Evolutionary conservation across 2,113 vertebrate genomes (phyloP), one percentile per base, ranked within the genome.

Genomic region (Orientallactaga bullata): DNA sequence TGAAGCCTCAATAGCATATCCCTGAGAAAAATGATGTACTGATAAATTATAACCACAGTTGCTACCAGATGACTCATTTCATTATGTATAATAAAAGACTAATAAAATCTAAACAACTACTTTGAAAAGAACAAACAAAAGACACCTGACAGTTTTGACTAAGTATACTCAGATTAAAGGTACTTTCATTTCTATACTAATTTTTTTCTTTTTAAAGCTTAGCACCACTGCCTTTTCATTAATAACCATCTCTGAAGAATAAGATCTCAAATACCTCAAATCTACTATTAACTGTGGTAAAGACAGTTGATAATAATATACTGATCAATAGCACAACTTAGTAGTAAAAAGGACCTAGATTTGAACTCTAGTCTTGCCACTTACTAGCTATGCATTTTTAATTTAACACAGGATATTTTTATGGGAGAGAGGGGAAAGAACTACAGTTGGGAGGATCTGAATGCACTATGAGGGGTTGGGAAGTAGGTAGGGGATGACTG

Each of bases 151-250:
- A 81, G 35, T 79, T 90, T 35, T 61, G 1, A 84, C 6, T 85
- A 30, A 86, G 1, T 42, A 11, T 71, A 80, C 20, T 12, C 68
- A 42, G 28, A 69, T 85, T 84, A 16, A 73, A 30, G 55, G 32
- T 17, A 88, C 92, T 69, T n/a, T n/a, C 63, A 90, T 51, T 60
- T 89, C 58, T 55, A 21, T 15, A 32, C 39, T 78, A 65, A 37
- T 7, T n/a, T 86, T 77, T 87, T 81, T 71, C 79, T 47, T 90
- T 85, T 76, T 42, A 39, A 83, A 78, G 51, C 23, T 66, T 89
- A 47, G 47, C 13, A 28, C 1, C 74, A 8, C 32, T 80, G n/a
- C 61, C 42, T 85, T 83, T 89, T 86, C 72, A 83, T 71, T 78
- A 89, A 80, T 9, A 81, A 30, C 2, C 51, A 88, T 73, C 37